phyloP scores from a whole-genome alignment of 2,113 vertebrate species.

The Sander lucioperca region DNA sequence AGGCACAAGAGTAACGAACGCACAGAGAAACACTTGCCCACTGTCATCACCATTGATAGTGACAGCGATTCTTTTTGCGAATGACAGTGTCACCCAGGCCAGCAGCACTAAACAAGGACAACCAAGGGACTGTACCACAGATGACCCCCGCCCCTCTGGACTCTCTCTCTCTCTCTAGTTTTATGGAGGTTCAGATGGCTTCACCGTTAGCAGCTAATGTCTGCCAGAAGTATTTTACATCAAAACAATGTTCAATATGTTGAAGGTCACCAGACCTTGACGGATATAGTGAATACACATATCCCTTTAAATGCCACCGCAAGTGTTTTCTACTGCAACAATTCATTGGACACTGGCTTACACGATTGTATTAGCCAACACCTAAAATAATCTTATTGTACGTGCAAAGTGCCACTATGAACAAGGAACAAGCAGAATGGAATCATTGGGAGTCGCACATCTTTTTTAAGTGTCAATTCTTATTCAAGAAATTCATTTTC shows the following conservation, averaged over 20 bases:
- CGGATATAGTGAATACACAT: neutral
- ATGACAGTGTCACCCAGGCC: constrained; percentile 9
- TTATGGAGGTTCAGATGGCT: constrained; percentile 12
- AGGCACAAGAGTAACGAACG: constrained; percentile 76
- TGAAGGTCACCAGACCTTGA: neutral
- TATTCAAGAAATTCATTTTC: constrained; percentile 14
- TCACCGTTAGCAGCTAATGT: neutral
- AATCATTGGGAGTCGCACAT: neutral
- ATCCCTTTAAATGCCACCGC: neutral
- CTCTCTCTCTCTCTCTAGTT: constrained; percentile 4
- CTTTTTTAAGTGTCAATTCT: neutral
- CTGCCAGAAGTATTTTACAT: constrained; percentile 27
- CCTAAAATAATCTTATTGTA: neutral
- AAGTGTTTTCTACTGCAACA: constrained; percentile 13
- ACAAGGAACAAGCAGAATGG: neutral
- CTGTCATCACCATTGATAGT: constrained; percentile 91
- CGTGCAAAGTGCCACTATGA: constrained; percentile 37
- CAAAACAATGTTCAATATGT: constrained; percentile 14
- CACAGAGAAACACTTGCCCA: constrained; percentile 71
- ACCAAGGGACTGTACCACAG: neutral
- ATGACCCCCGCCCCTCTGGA: constrained; percentile 19
- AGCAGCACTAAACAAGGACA: constrained; percentile 22
- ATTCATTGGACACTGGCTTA: neutral
- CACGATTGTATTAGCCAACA: neutral
- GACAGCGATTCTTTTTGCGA: constrained; percentile 82